Base-by-base conservation (phyloP, 1,140 invertebrate genomes). In the Bradysia coprophila region DNA sequence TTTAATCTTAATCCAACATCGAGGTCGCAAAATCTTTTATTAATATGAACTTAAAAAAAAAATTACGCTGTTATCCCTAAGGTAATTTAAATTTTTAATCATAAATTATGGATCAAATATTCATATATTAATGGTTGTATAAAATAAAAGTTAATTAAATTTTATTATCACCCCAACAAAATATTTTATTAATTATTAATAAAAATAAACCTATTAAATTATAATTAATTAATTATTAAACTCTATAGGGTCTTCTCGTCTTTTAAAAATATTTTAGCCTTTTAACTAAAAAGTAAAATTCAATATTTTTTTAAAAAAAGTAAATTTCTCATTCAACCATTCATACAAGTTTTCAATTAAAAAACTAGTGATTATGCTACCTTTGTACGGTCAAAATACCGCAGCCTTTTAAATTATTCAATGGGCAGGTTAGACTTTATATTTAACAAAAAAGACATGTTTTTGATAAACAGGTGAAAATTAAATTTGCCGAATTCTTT, bases 1-100 rank as follows among this genome's bases (percentile, higher is more conserved):
- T 56, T 71, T 65, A 57, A 67, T 67, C 63, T 75, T 76, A 78
- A 78, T 78, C 72, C 73, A 79, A 80, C 75, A 81, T 80, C 75
- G 76, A 80, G 73, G 76, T 80, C 68, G 68, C 68, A 78, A 78
- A 59, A 70, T 66, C 65, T 64, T 64, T 64, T 69, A 61, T 71
- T 52, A 62, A 77, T 76, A 61, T 51, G 68, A 65, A 62, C 71
- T 77, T 55, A 68, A 49, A 69, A 68, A n/a, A 67, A 66, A 68
- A 63, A 75, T 75, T 66, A 75, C 65, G 64, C 73, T 78, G 73
- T 76, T 77, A 76, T 75, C 72, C 68, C 72, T 72, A 71, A 71
- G 66, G 73, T 76, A 77, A 71, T 69, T 75, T 70, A 57, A 48
- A 65, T 60, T 69, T 62, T 46, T 62, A 61, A 64, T 64, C 57